phyloP scores from a whole-genome alignment of 2,888 invertebrate genomes.

The Ernsta delagoae region DNA sequence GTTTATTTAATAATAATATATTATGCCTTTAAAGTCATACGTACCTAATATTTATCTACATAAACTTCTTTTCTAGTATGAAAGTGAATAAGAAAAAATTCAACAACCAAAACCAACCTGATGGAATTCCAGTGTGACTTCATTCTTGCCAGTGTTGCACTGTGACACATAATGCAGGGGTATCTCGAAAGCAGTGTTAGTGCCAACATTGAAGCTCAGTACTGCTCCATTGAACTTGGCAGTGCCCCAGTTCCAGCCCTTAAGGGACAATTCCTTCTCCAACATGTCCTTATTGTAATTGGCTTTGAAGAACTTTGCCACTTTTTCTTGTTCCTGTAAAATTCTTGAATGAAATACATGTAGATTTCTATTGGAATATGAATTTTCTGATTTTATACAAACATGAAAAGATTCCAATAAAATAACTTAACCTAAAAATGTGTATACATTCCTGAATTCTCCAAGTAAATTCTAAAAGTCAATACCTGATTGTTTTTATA shows the following conservation, averaged over 20 bases:
- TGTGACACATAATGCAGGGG: slow-evolving; percentile 96
- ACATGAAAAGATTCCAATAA: no score
- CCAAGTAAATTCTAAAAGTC: no score
- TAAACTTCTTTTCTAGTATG: no score
- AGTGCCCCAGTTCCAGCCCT: slow-evolving; percentile 99
- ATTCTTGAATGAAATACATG: no score
- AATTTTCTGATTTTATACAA: no score
- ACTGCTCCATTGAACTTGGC: slow-evolving; percentile 96
- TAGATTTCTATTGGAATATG: neutral
- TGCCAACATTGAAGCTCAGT: slow-evolving; percentile 93
- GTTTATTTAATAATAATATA: no score
- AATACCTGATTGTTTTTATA: no score
- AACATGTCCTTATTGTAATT: slow-evolving; percentile 94
- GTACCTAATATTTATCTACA: no score
- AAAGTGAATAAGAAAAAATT: neutral
- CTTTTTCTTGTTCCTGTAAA: slow-evolving; percentile 94
- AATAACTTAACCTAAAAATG: no score
- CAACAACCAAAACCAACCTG: slow-evolving; percentile 83
- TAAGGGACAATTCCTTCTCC: slow-evolving; percentile 96
- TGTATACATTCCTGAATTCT: no score
- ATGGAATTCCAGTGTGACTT: slow-evolving; percentile 99
- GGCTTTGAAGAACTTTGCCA: slow-evolving; percentile 93
- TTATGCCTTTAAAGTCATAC: no score
- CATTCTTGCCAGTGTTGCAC: slow-evolving; percentile 98
- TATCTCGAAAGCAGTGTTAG: slow-evolving; percentile 96